phyloP scores from a whole-genome alignment of 1,140 invertebrate species.

The Eueides isabella region DNA sequence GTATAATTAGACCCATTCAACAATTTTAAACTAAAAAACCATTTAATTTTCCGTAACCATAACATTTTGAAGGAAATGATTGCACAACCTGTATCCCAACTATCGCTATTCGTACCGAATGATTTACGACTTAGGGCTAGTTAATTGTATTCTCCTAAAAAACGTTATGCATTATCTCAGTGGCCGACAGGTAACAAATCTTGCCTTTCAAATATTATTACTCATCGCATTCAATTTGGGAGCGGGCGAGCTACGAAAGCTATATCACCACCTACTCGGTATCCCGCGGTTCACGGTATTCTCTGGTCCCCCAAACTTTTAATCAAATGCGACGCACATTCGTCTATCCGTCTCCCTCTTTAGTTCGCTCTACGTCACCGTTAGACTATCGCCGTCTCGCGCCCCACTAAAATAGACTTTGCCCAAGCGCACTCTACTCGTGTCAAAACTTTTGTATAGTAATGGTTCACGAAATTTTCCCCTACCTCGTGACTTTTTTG shows the following conservation, averaged over 20 bases:
- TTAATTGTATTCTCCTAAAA: constrained; percentile 78
- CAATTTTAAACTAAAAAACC: constrained; percentile 39
- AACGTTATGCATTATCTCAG: constrained; percentile 70
- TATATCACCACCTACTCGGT: constrained; percentile 80
- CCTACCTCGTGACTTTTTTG: constrained; percentile 78
- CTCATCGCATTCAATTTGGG: constrained; percentile 81
- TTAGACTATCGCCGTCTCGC: constrained; percentile 66
- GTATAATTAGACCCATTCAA: constrained; percentile 56
- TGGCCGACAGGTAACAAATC: constrained; percentile 80
- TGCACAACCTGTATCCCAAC: constrained; percentile 66
- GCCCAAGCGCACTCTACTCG: constrained; percentile 81
- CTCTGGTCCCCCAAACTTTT: constrained; percentile 77
- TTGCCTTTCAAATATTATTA: constrained; percentile 81
- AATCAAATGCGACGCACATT: constrained; percentile 75
- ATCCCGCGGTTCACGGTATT: constrained; percentile 73
- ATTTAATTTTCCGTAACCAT: constrained; percentile 59
- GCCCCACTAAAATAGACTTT: constrained; percentile 80
- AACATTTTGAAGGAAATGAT: constrained; percentile 59
- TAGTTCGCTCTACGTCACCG: constrained; percentile 44
- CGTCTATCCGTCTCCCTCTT: constrained; percentile 66
- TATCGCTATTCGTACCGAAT: constrained; percentile 58
- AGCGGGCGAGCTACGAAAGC: constrained; percentile 75
- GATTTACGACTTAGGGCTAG: constrained; percentile 60
- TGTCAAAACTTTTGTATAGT: constrained; percentile 81
- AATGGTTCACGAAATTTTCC: constrained; percentile 81